phyloP scores from a whole-genome alignment of 2,113 vertebrate genomes.

The Puffinus mauretanicus region DNA sequence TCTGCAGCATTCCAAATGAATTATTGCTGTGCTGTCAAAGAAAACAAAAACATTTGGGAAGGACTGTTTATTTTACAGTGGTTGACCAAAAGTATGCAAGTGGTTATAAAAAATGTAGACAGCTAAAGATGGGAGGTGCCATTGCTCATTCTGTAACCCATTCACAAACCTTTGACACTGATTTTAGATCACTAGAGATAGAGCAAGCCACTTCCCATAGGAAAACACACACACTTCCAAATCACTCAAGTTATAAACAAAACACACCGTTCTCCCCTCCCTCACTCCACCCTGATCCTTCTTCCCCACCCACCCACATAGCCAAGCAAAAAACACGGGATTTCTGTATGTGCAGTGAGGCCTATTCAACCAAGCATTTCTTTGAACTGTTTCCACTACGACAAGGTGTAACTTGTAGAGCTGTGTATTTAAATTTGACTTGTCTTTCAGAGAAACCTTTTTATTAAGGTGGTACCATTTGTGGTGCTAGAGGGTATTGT shows the following conservation, averaged over 20 bases:
- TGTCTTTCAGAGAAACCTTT: not conserved
- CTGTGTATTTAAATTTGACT: not conserved
- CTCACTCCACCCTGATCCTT: not conserved
- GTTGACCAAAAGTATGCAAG: constrained; percentile 84
- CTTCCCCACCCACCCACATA: not conserved
- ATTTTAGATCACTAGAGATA: constrained; percentile 42
- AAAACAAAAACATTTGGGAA: constrained; percentile 83
- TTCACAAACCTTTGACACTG: constrained; percentile 73
- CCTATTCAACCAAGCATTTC: not conserved
- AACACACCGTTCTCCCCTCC: not conserved
- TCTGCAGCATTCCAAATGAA: constrained; percentile 73
- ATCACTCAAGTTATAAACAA: constrained; percentile 10
- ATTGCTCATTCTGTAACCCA: constrained; percentile 70
- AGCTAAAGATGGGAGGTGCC: constrained; percentile 76
- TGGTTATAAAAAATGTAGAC: constrained; percentile 79
- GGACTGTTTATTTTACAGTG: constrained; percentile 84
- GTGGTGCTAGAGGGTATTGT: not conserved
- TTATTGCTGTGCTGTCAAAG: constrained; percentile 80
- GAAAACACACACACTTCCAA: not conserved
- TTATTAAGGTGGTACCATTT: not conserved
- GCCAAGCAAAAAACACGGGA: not conserved
- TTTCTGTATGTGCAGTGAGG: not conserved
- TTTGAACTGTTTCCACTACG: not conserved
- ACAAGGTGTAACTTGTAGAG: not conserved
- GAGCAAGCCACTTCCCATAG: constrained; percentile 17